Evolutionary conservation across 2,113 vertebrate species (phyloP), one percentile per base, ranked within the genome.

Genomic region (Spheniscus mendiculus): DNA sequence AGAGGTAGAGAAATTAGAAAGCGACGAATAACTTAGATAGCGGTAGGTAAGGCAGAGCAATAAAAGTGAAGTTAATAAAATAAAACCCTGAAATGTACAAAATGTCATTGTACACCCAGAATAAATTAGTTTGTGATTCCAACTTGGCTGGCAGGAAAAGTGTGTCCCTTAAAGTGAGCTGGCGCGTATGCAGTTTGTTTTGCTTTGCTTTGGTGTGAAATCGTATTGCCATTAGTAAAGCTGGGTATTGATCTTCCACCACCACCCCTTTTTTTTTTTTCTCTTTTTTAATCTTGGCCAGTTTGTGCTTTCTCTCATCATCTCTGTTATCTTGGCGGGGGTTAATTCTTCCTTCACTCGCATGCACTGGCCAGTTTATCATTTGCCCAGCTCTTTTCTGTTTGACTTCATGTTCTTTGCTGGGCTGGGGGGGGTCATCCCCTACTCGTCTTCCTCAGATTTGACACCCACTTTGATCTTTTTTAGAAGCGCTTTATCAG

Each of bases 401-500:
- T 26, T 86, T 49, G 19, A 6, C 47, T 61, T 73, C 13, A 2
- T 3, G 1, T 42, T 40, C 47, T 44, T 49, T 65, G 65, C 69
- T 29, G 44, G 62, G 2, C 15, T 80, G 20, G 32, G 66, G 23
- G 27, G 12, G 8, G 61, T 80, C 50, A 19, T 83, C 65, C 62
- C 20, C 22, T 62, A 5, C 61, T 87, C 49, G 32, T 32, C 67
- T 55, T 44, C 92, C 92, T 72, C 59, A 30, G 52, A 38, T 70
- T 86, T 36, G 15, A 89, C 22, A 15, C 84, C 40, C 6, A 23
- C 90, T 98, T 97, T 97, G 87, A 97, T 98, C 96, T 86, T 66
- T 70, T 65, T 55, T 55, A 21, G 44, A 69, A 69, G 49, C 76
- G 61, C 63, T 69, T 69, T 56, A 34, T 32, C 84, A 42, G 40